Base-by-base conservation (phyloP, 1,140 invertebrate species). In the Cyphomyrmex costatus region DNA sequence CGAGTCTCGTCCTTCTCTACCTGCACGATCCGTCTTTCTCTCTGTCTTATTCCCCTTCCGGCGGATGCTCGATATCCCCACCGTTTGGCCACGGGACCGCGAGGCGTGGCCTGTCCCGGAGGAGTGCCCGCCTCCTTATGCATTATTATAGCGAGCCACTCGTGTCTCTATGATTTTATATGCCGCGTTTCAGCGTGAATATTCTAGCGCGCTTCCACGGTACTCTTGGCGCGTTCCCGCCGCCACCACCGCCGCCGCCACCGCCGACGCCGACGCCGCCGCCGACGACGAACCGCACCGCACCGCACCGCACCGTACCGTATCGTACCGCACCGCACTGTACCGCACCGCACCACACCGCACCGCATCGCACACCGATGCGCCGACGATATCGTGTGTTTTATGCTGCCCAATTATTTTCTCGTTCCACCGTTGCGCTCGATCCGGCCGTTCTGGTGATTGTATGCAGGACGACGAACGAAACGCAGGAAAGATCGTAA, bases 151-250 rank as follows among this genome's bases (percentile, higher is more conserved):
- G 88, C 92, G 86, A 90, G 91, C 87, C 86, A 91, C 91, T 91
- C 91, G 91, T 90, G 91, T 91, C 91, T 92, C 93, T 95, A 94
- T 94, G 93, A 95, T 94, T 94, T 95, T 94, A 94, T 94, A 93
- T 94, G 92, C 91, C 91, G 90, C 89, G 90, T 92, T 91, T 90
- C 88, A 56, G 71, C 85, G 89, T 91, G 91, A 92, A 93, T 94
- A 93, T 93, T 93, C 89, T 56, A 90, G 68, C 90, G 86, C 71
- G 70, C 27, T 60, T 76, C 92, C 89, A 90, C 89, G 87, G 88
- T 84, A 88, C 78, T 42, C 60, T 61, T 60, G 58, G 21, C 61
- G 60, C 27, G 30, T 61, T 61, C 36, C 46, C 42, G 60, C 33
- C 16, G 3, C 33, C 60, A 19, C 73, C 70, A 24, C 42, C 42